Evolutionary conservation across 2,888 invertebrate genomes (phyloP).

Genomic region (Augiades crinisus): DNA sequence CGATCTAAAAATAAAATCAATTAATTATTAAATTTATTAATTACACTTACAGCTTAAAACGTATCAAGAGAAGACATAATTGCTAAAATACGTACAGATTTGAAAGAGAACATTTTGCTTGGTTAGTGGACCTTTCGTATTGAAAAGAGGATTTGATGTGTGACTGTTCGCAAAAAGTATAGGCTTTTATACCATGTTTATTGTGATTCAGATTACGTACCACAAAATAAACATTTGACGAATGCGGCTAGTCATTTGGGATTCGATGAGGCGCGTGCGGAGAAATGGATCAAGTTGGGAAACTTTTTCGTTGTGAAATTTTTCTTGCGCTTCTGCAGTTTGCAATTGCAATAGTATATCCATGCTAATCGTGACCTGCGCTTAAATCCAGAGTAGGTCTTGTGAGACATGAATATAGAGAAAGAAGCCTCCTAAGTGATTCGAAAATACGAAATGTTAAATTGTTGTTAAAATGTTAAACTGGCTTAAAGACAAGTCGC

Average conservation of each 20-base stretch:
- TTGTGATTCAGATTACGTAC: constrained; percentile 71
- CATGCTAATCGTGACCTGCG: constrained; percentile 28
- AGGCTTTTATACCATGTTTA: constrained; percentile 71
- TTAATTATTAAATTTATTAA: too few species aligned
- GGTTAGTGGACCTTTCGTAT: constrained; percentile 67
- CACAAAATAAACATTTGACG: constrained; percentile 65
- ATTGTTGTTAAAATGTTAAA: neutral
- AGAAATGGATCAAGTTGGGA: constrained; percentile 77
- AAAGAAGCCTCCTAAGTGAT: neutral
- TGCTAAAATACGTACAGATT: constrained; percentile 62
- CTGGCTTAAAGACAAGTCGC: too few species aligned
- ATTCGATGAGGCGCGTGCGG: constrained; percentile 64
- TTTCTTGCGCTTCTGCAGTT: constrained; percentile 39
- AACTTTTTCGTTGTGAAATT: constrained; percentile 63
- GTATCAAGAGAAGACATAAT: neutral
- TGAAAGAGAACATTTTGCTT: constrained; percentile 75
- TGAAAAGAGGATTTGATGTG: constrained; percentile 69
- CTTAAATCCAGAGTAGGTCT: constrained; percentile 15
- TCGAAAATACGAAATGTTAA: neutral
- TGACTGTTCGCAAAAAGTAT: constrained; percentile 54
- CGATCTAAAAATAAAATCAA: constrained; percentile 56
- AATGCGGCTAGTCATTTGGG: constrained; percentile 69
- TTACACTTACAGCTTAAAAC: too few species aligned
- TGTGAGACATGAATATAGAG: constrained; percentile 4
- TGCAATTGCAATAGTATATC: constrained; percentile 29